Evolutionary conservation across 2,113 vertebrate genomes (phyloP), one percentile per base, ranked within the genome.

Genomic region (Apodemus sylvaticus): DNA sequence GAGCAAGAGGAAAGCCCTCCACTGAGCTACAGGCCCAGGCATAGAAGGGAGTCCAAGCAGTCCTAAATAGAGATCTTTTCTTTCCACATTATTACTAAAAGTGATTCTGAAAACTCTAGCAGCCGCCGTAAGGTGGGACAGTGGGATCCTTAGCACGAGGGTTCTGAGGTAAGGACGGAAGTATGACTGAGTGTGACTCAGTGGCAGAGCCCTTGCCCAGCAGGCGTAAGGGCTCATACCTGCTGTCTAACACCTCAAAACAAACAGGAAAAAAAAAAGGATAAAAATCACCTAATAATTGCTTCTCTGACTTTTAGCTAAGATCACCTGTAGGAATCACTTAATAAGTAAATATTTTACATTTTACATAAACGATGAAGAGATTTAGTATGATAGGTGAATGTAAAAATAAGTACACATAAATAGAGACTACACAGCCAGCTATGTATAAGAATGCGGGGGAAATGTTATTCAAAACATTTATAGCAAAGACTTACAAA

Each of bases 361-460:
- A 64, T 64, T 86, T 86, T 82, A 34, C 22, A 71, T 55, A 77
- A 70, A 81, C 89, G 76, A 62, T 36, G 86, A 62, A 92, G 60
- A 8, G 78, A 83, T 93, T 86, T 90, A 77, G 17, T 83, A 73
- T 78, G 39, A 22, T 10, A 17, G 7, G 29, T 78, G 62, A 51
- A 82, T 70, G 79, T 4, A 82, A 82, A 94, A 92, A 88, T 83
- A 93, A 93, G 91, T 76, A 79, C 2, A 55, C 20, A 66, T 17
- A 93, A 83, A 60, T n/a, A 79, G 34, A 79, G 58, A 71, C 66
- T 48, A 86, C 5, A 70, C 86, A 83, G 42, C 6, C n/a, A 93
- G 42, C 2, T 87, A 94, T 42, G 70, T 70, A 9, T 71, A n/a
- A 76, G 94, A 78, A 70, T 60, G 39, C n/a, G 20, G 22, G 22